Evolutionary conservation across 2,113 vertebrate species (phyloP), one percentile per base, ranked within the genome.

Genomic region (Pantherophis guttatus): DNA sequence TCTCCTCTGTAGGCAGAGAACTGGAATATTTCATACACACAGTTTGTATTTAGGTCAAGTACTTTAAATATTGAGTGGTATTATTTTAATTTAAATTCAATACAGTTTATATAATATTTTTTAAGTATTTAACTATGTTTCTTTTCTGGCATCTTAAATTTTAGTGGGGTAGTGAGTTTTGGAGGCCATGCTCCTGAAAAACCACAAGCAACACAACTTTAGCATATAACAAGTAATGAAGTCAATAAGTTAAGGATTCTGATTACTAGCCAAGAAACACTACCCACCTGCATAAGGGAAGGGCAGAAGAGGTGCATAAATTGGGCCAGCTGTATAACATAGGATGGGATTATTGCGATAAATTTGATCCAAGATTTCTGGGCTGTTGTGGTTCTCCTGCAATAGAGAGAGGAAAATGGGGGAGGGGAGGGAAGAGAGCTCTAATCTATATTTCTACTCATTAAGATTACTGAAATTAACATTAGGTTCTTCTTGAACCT

Each of bases 291-390:
- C 98, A 0, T 99, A 99, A 70, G 99, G 98, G 95, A 99, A 98
- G 39, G 99, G 99, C 95, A 99, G 97, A 93, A 99, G 98, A 0
- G 99, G 98, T 19, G 99, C 99, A 0, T 99, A 99, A 91, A 99
- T 97, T 54, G 98, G 98, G 26, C 98, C 98, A 92, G 98, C 98
- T 87, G 99, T 99, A 97, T 99, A 98, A 95, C 98, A 98, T 93
- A 99, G 97, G 96, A 99, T 99, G 2, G 99, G 98, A 95, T 99
- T 99, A 97, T 98, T 97, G 86, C 97, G 98, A 96, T 99, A 99
- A 96, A 99, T 99, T 95, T 99, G 98, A 91, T 99, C 99, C 97
- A 99, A 98, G 0, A 98, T 97, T 94, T 99, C 99, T 0, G 98
- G 98, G 96, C 98, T 98, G 91, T 97, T 97, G 29, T 98, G 97